Conservation (phyloP, 2,888 invertebrate species). For the Hyalella azteca region DNA sequence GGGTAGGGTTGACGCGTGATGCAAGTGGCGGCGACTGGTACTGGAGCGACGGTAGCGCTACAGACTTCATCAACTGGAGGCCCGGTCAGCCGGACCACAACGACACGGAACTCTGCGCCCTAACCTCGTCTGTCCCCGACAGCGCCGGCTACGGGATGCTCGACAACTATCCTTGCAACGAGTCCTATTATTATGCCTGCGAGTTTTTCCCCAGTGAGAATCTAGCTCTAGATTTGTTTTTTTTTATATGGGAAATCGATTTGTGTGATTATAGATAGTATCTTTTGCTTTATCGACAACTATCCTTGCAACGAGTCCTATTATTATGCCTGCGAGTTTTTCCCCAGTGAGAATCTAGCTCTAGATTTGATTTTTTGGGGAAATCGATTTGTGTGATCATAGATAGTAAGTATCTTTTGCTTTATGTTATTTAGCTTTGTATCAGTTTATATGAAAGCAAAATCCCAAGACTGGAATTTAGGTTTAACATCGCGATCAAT, state of each 20-base stretch:
- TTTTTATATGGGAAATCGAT: too few species aligned
- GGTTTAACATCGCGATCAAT: too few species aligned
- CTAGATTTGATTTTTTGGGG: too few species aligned
- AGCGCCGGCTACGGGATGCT: neutral
- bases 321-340: constrained; percentile 2
- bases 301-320: constrained; percentile 7
- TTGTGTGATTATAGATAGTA: too few species aligned
- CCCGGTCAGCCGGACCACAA: constrained; percentile 18
- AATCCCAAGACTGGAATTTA: too few species aligned
- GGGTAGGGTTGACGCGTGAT: constrained; percentile 8
- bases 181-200: neutral
- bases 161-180: constrained; percentile 11
- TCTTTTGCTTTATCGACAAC: too few species aligned
- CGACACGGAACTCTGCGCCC: constrained; percentile 16
- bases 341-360: constrained; percentile 25
- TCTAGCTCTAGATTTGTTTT: too few species aligned
- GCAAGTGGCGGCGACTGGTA: neutral
- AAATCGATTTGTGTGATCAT: too few species aligned
- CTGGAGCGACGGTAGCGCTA: constrained; percentile 3
- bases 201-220: constrained; percentile 27
- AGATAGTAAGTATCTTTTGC: too few species aligned
- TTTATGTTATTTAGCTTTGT: too few species aligned
- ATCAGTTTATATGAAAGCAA: too few species aligned
- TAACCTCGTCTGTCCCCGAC: neutral
- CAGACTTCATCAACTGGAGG: neutral